phyloP scores from a whole-genome alignment of 2,888 invertebrate genomes.

The Esperia sulphurella region DNA sequence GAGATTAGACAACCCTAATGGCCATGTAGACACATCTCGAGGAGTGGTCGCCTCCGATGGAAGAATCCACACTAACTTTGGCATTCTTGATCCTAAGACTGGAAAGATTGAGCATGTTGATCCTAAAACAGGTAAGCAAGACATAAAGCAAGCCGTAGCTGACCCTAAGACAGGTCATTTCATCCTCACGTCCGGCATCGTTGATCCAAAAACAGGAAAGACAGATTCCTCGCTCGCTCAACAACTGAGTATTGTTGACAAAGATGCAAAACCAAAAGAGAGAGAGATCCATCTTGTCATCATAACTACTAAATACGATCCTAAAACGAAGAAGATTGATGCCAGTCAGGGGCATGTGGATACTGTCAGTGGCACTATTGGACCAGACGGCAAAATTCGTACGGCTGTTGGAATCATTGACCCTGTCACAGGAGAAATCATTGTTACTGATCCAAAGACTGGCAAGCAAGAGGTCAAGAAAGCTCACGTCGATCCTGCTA shows the following conservation, averaged over 20 bases:
- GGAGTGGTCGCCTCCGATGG: slow-evolving; percentile 61
- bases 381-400: slow-evolving; percentile 67
- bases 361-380: slow-evolving; percentile 80
- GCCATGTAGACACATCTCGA: slow-evolving; percentile 68
- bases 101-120: slow-evolving; percentile 77
- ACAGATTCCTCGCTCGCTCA: slow-evolving; percentile 74
- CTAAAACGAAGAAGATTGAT: slow-evolving; percentile 70
- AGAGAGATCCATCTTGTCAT: slow-evolving; percentile 79
- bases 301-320: slow-evolving; percentile 80
- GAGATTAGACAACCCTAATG: slow-evolving; percentile 74
- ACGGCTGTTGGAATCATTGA: slow-evolving; percentile 84
- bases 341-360: slow-evolving; percentile 63
- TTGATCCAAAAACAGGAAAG: slow-evolving; percentile 79
- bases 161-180: slow-evolving; percentile 79
- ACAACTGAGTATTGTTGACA: slow-evolving; percentile 74
- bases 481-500: slow-evolving; percentile 73
- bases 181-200: slow-evolving; percentile 73
- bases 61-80: slow-evolving; percentile 73
- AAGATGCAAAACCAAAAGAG: slow-evolving; percentile 58
- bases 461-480: slow-evolving; percentile 79
- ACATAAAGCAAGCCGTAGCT: slow-evolving; percentile 77
- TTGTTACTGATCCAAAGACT: slow-evolving; percentile 62
- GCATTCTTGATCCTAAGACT: slow-evolving; percentile 75
- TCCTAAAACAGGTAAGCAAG: slow-evolving; percentile 76
- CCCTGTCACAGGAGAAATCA: slow-evolving; percentile 78